phyloP scores from a whole-genome alignment of 2,113 vertebrate species.

The Dromiciops gliroides region DNA sequence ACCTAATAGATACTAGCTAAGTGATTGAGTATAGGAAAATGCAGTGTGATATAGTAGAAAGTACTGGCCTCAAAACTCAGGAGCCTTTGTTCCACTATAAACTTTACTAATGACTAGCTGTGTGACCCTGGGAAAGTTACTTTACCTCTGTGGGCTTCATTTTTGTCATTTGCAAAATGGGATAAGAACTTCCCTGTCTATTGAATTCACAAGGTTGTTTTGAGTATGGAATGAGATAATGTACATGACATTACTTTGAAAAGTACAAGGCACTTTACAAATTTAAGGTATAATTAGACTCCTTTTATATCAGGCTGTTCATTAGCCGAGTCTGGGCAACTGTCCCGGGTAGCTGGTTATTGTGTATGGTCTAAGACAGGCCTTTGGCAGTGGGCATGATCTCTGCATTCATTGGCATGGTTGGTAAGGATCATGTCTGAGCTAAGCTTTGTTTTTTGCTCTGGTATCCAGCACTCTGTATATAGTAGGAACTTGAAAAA shows the following conservation, averaged over 20 bases:
- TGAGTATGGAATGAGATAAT: background rate
- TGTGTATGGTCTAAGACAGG: background rate
- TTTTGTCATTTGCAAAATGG: background rate
- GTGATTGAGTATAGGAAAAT: background rate
- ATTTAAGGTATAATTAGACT: background rate
- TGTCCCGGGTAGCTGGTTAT: background rate
- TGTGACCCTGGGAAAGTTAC: background rate
- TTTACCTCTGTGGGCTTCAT: background rate
- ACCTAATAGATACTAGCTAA: background rate
- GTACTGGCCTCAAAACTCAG: background rate
- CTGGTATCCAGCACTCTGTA: background rate
- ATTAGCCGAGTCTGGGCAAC: background rate
- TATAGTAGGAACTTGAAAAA: background rate
- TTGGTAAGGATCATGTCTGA: background rate
- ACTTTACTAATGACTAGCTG: accelerated
- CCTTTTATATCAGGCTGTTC: background rate
- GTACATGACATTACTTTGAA: background rate
- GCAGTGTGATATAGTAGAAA: background rate
- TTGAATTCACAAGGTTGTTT: background rate
- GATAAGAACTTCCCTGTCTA: no score
- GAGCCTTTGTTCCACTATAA: background rate
- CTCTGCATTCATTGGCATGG: background rate
- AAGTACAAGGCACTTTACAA: background rate
- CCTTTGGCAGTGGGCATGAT: background rate
- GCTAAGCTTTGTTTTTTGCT: background rate